phyloP scores from a whole-genome alignment of 2,113 vertebrate species.

The Phrynocephalus versicolor region DNA sequence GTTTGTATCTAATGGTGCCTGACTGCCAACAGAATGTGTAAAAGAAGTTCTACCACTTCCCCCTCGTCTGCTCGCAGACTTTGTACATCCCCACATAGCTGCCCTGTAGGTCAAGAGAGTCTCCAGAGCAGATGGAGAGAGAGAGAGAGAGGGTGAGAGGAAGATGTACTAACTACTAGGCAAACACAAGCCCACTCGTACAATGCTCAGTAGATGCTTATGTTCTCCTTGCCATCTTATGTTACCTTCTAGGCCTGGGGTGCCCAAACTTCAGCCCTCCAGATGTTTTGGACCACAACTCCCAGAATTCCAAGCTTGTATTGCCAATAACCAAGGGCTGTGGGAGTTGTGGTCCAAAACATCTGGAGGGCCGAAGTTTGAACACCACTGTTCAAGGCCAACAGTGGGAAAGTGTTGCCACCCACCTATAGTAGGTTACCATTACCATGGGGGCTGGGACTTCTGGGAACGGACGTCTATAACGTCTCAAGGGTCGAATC shows the following conservation, averaged over 20 bases:
- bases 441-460: neutral
- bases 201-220: neutral
- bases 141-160: neutral
- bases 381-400: no score
- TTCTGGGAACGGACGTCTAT: no score
- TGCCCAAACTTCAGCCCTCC: neutral
- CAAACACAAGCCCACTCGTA: neutral
- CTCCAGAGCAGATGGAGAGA: neutral
- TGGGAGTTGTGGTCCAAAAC: no score
- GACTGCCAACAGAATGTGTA: neutral
- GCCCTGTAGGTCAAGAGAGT: neutral
- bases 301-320: no score
- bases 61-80: neutral
- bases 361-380: no score
- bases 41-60: neutral
- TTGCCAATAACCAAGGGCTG: no score
- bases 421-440: no score
- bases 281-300: neutral
- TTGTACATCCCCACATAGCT: neutral
- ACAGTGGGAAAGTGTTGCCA: no score
- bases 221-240: neutral
- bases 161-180: neutral
- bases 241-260: neutral
- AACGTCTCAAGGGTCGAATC: no score
- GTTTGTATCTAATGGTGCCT: neutral